Conservation (phyloP, 2,113 vertebrate species). For the Trochalopteron elliotii region DNA sequence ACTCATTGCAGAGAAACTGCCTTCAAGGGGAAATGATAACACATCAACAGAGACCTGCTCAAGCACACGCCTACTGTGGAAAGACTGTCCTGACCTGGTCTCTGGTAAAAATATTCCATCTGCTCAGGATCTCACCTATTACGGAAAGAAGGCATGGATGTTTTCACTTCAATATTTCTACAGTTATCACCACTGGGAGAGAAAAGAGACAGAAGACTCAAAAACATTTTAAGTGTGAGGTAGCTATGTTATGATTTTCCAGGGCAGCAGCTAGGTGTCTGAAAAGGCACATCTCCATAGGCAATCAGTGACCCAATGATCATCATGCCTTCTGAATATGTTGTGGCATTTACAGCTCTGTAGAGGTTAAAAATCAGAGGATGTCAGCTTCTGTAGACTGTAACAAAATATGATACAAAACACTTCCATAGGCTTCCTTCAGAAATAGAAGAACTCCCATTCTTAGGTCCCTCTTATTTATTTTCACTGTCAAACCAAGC, state of each 20-base stretch:
- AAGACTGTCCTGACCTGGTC: background rate
- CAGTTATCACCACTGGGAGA: background rate
- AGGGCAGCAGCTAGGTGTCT: conserved; percentile 22
- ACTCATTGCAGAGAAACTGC: background rate
- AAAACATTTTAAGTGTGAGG: conserved; percentile 7
- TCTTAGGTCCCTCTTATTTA: conserved; percentile 15
- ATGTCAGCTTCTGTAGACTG: background rate
- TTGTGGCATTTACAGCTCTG: background rate
- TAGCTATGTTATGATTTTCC: background rate
- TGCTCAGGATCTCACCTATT: conserved; percentile 34
- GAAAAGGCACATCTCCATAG: conserved; percentile 2
- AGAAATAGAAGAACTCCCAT: background rate
- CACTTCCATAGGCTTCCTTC: background rate
- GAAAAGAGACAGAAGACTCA: background rate
- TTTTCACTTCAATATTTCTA: conserved; percentile 28
- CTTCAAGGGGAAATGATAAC: conserved; percentile 12
- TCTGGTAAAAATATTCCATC: conserved; percentile 38
- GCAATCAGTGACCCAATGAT: background rate
- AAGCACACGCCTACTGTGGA: background rate
- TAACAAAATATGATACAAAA: background rate
- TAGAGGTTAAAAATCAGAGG: conserved; percentile 28
- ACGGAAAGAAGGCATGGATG: background rate
- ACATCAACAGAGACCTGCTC: background rate
- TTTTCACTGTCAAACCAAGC: conserved; percentile 39
- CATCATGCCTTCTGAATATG: background rate